Evolutionary conservation across 2,113 vertebrate species (phyloP), one percentile per base, ranked within the genome.

Genomic region (Caranx ignobilis): DNA sequence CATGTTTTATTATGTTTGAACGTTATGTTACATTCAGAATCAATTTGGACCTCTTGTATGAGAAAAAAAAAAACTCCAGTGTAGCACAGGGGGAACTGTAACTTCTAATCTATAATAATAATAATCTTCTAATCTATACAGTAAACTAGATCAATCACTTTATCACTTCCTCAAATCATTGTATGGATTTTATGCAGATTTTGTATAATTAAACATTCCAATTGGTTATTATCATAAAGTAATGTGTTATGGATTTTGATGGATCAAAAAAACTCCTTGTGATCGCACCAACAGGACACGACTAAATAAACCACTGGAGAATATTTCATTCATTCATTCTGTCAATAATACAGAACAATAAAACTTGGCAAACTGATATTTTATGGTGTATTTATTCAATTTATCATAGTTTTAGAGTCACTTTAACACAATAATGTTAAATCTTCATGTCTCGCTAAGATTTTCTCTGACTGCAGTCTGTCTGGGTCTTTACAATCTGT

Each of bases 191-290:
- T 31, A 34, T 69, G 26, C 12, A 62, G 11, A 11, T 32, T 55
- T 55, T 68, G 11, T 54, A 19, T 6, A 55, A 56, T 48, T 26
- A 2, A 64, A 72, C 63, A 73, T 83, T 86, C 67, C 62, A 34
- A 56, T 13, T 75, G 55, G 31, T 63, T 5, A 71, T 43, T 18
- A 57, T n/a, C 26, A 57, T 19, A 5, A 67, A 71, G 7, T 47
- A 6, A 52, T 26, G 13, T 65, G 43, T 16, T 43, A 64, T 21
- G 2, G 65, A 52, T 41, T 52, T 13, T 57, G 19, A 71, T 55
- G 18, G 13, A 75, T 48, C 9, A 32, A 34, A 11, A 39, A n/a
- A 41, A 52, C 2, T 34, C 12, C 6, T 5, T 19, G 63, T 47
- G 8, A 65, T 47, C 26, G 47, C 21, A 57, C 0, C 69, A 48